Conservation (phyloP, 2,888 invertebrate genomes). For the Amaurobius ferox region DNA sequence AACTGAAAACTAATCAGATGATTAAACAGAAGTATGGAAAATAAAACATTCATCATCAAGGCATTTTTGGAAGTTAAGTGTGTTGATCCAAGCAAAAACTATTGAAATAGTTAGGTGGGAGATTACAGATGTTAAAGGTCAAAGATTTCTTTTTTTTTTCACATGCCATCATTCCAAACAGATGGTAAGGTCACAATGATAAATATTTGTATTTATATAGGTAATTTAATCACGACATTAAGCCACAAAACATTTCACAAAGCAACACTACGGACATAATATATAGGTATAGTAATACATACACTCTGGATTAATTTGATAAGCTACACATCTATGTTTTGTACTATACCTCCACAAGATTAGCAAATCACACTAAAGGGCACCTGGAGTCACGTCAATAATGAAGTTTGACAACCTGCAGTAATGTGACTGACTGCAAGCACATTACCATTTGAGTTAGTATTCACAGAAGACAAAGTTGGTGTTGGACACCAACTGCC, state of each 20-base stretch:
- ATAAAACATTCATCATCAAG: background rate
- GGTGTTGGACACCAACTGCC: background rate
- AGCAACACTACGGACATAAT: conserved; percentile 64
- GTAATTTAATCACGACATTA: conserved; percentile 68
- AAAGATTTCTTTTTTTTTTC: conserved; percentile 24
- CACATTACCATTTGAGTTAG: conserved; percentile 23
- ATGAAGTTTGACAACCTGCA: conserved; percentile 50
- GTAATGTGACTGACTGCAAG: conserved; percentile 54
- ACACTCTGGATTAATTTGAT: conserved; percentile 67
- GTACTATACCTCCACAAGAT: conserved; percentile 72
- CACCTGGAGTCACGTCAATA: conserved; percentile 48
- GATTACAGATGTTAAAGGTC: conserved; percentile 27
- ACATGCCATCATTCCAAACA: conserved; percentile 20
- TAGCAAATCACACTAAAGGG: conserved; percentile 71
- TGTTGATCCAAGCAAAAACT: conserved; percentile 53
- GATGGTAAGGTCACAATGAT: conserved; percentile 66
- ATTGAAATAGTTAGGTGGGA: conserved; percentile 21
- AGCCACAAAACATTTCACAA: conserved; percentile 71
- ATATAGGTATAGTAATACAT: conserved; percentile 68
- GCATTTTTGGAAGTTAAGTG: conserved; percentile 40
- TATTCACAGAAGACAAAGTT: conserved; percentile 27
- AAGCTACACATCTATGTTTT: conserved; percentile 64
- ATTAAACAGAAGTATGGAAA: background rate
- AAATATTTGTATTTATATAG: conserved; percentile 62
- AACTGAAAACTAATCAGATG: background rate